A percentile compares a stretch with the other conserved stretches of the same genome.
Evolutionary conservation across 1,140 invertebrate species (phyloP).

Genomic region (Bacillus rossius): DNA sequence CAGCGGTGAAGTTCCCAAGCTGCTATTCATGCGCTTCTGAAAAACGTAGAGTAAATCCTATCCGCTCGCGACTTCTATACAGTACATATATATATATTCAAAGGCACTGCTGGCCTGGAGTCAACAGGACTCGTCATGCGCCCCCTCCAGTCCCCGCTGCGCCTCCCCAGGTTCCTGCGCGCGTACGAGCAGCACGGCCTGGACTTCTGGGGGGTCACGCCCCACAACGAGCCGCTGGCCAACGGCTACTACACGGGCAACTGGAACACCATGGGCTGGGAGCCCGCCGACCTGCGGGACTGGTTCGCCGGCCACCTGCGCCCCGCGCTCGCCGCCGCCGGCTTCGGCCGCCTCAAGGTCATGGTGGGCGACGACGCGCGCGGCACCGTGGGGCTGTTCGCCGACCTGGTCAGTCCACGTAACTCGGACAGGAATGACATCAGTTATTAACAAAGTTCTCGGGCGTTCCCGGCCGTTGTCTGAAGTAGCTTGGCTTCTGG

Average conservation of each 20-base stretch:
- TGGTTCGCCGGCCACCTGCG: slow-evolving; percentile 63
- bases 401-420: slow-evolving; percentile 39
- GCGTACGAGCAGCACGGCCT: slow-evolving; percentile 47
- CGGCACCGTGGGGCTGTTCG: slow-evolving; percentile 36
- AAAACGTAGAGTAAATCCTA: no score
- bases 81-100: no score
- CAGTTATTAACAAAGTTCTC: no score
- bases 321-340: slow-evolving; percentile 53
- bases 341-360: slow-evolving; percentile 51
- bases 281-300: slow-evolving; percentile 48
- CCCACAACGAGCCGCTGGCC: slow-evolving; percentile 58
- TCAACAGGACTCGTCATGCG: no score
- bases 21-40: no score
- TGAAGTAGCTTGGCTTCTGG: no score
- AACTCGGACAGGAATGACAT: no score
- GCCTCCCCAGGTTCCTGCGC: slow-evolving; percentile 51
- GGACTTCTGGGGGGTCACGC: slow-evolving; percentile 55
- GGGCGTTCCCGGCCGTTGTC: no score
- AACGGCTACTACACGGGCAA: slow-evolving; percentile 45
- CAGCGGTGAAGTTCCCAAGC: no score
- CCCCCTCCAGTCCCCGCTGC: no score
- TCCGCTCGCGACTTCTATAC: no score
- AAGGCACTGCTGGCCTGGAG: no score
- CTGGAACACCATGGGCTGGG: slow-evolving; percentile 73
- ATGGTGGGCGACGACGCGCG: slow-evolving; percentile 69